phyloP scores from a whole-genome alignment of 2,113 vertebrate species.

The Bos taurus region ARS-UCD2.0 NC_037337.1:23050501-23051000 shows the following conservation, averaged over 20 bases:
- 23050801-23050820: background rate
- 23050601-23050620: too few species aligned
- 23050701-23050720: background rate
- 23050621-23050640: too few species aligned
- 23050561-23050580: too few species aligned
- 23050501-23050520: too few species aligned
- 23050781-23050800: too few species aligned
- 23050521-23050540: too few species aligned
- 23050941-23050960: rapidly evolving
- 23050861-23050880: background rate
- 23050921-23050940: background rate
- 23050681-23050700: background rate
- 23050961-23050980: background rate
- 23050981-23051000: background rate
- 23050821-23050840: background rate
- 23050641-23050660: too few species aligned
- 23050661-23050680: background rate
- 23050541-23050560: too few species aligned
- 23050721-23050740: background rate
- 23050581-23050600: too few species aligned
- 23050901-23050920: background rate
- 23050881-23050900: background rate
- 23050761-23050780: background rate
- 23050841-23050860: background rate
- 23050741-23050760: background rate